These are phyloP conservation scores for Holothuria leucospilota DNA, from an alignment of 53 echinoderm and acorn worm species.

Conservation along the genomic window DNA sequence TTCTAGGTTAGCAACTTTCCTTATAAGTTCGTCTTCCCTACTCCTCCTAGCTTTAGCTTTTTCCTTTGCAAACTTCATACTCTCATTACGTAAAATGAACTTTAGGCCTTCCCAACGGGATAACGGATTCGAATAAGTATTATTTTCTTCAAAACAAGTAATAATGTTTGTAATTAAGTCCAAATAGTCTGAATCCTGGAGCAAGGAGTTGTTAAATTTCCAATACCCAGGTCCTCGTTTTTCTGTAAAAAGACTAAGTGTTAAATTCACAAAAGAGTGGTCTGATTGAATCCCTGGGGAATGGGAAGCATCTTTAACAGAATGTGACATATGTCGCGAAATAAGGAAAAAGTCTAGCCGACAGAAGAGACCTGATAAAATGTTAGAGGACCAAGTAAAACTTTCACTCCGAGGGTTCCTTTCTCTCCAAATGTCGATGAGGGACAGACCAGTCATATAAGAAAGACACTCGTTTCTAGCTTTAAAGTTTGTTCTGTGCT, in stretches of 20 bases:
- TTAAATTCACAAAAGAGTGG: background rate
- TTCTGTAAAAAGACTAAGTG: too few relatives aligned
- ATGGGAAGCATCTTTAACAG: too few relatives aligned
- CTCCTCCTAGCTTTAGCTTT: background rate
- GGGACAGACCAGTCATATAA: background rate
- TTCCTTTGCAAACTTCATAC: background rate
- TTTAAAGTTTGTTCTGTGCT: background rate
- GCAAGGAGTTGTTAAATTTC: too few relatives aligned
- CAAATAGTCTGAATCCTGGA: background rate
- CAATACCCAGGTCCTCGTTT: too few relatives aligned
- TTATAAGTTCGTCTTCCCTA: background rate
- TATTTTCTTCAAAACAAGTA: background rate
- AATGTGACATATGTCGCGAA: too few relatives aligned
- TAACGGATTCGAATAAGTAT: background rate
- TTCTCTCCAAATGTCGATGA: background rate
- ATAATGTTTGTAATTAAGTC: background rate
- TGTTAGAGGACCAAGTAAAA: background rate
- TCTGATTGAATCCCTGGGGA: too few relatives aligned
- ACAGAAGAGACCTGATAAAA: background rate
- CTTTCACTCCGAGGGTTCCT: background rate
- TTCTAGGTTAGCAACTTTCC: background rate
- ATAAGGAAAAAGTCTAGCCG: too few relatives aligned
- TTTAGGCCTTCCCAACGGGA: background rate
- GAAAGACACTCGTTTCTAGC: background rate
- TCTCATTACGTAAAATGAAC: conserved; percentile 8